Conservation (phyloP, 2,888 invertebrate genomes). For the Melinaea marsaeus region DNA sequence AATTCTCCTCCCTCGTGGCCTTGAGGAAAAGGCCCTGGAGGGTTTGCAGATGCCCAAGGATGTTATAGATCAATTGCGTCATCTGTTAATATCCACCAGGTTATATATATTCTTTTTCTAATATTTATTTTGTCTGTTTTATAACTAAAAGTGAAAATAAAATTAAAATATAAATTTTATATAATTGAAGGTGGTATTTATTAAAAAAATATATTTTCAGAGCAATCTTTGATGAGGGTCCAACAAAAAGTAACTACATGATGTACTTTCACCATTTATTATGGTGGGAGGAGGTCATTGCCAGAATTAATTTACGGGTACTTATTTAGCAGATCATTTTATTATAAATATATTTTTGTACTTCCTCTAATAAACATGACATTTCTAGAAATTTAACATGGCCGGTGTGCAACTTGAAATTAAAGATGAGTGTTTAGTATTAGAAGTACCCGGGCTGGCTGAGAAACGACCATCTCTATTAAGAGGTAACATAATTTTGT, state of each 20-base stretch:
- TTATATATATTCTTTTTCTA: constrained; percentile 12
- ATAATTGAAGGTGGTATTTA: not conserved
- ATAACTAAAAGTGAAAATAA: too few species aligned
- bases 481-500: constrained; percentile 45
- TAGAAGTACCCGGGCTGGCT: constrained; percentile 81
- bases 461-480: constrained; percentile 83
- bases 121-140: too few species aligned
- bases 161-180: too few species aligned
- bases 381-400: constrained; percentile 60
- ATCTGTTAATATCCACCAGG: constrained; percentile 31
- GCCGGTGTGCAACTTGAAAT: constrained; percentile 41
- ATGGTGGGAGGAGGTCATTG: constrained; percentile 80
- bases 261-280: constrained; percentile 76
- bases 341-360: not conserved
- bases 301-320: constrained; percentile 55
- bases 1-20: constrained; percentile 45
- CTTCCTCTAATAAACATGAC: not conserved
- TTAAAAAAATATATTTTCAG: constrained; percentile 39
- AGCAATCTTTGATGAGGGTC: constrained; percentile 50
- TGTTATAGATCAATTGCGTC: constrained; percentile 26
- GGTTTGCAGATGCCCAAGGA: constrained; percentile 34
- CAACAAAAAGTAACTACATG: constrained; percentile 65
- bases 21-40: constrained; percentile 48
- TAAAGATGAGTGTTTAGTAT: constrained; percentile 51
- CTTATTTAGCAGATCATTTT: not conserved